Conservation (phyloP, 2,888 invertebrate species). For the Ophioninae sp. region DNA sequence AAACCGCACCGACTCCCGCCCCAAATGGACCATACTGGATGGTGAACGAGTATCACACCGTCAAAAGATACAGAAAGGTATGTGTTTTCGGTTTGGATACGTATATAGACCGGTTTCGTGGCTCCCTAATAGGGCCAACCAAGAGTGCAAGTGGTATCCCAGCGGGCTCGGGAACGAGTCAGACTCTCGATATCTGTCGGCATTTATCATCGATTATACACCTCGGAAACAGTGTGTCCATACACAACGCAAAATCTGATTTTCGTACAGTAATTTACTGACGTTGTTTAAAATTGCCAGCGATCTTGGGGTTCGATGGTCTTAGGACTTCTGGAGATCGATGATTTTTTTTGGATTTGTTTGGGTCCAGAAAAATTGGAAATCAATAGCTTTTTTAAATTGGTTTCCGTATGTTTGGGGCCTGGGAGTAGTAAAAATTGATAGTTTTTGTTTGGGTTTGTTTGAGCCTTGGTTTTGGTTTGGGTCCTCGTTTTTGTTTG, state of each 20-base stretch:
- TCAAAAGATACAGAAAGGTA: conserved; percentile 35
- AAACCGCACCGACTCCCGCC: conserved; percentile 71
- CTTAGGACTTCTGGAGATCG: conserved; percentile 23
- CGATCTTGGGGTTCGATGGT: conserved; percentile 16
- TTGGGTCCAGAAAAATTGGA: background rate
- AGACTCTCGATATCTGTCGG: conserved; percentile 70
- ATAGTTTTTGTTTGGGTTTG: no score
- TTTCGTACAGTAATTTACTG: conserved; percentile 23
- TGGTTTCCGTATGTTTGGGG: no score
- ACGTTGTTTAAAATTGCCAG: conserved; percentile 39
- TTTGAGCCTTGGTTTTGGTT: no score
- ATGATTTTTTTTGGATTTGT: background rate
- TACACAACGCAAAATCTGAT: background rate
- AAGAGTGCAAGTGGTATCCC: conserved; percentile 75
- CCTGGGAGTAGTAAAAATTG: background rate
- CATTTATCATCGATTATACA: conserved; percentile 78
- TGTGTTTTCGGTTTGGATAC: background rate
- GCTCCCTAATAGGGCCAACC: conserved; percentile 75
- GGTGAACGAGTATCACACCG: conserved; percentile 44
- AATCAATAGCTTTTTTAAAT: background rate
- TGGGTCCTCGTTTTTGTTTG: no score
- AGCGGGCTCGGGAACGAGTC: conserved; percentile 70
- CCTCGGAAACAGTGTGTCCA: conserved; percentile 2
- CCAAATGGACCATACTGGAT: conserved; percentile 74
- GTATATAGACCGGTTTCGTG: conserved; percentile 53